Conservation (phyloP, 1,140 invertebrate species). For the Papilio polytes region DNA sequence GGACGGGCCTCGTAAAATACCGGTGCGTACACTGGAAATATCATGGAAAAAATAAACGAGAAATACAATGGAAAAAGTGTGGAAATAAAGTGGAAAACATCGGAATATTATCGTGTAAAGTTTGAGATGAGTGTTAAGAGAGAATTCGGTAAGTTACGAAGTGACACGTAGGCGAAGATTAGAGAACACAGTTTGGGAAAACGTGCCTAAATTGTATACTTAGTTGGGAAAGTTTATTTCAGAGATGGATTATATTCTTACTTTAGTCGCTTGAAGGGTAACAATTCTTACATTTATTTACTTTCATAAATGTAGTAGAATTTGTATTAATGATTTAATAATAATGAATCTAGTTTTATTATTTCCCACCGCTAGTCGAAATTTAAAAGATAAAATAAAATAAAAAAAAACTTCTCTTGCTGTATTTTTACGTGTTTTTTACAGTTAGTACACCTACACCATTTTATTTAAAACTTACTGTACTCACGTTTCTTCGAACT, state of each 20-base stretch:
- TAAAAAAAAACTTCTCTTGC: too few relatives aligned
- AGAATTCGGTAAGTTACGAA: neutral
- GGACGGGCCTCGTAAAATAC: conserved; percentile 33
- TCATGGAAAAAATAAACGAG: neutral
- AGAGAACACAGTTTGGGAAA: conserved; percentile 15
- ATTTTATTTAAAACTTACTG: neutral
- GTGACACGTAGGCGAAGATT: conserved; percentile 28
- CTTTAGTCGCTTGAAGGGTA: neutral
- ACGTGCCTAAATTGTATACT: conserved; percentile 30
- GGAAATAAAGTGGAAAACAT: conserved; percentile 15
- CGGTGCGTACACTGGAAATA: conserved; percentile 22
- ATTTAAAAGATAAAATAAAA: too few relatives aligned
- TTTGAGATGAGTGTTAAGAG: conserved; percentile 6
- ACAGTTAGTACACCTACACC: too few relatives aligned
- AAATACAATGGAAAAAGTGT: conserved; percentile 30
- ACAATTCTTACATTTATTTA: neutral
- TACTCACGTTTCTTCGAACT: neutral
- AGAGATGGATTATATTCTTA: conserved; percentile 7
- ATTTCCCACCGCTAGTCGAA: too few relatives aligned
- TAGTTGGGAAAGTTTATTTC: conserved; percentile 16
- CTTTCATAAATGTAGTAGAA: too few relatives aligned
- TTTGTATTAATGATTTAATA: too few relatives aligned
- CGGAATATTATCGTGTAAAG: conserved; percentile 11
- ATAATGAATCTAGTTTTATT: too few relatives aligned
- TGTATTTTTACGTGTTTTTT: too few relatives aligned